Base-by-base conservation (phyloP, 2,797 vertebrate species). In the Urophycis tenuis region DNA sequence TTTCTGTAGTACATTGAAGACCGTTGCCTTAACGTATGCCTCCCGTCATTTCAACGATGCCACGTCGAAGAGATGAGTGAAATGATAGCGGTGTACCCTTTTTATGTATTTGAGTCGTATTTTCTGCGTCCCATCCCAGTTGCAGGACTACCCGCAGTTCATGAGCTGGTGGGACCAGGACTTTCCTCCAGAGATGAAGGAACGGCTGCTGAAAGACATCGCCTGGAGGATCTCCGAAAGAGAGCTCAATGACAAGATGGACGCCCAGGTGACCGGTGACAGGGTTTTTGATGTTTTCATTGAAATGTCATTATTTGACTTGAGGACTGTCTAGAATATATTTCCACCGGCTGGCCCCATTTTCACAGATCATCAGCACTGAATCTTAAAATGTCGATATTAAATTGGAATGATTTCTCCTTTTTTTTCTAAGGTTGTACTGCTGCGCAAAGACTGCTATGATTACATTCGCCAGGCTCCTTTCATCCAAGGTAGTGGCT, bases 401-500 rank as follows among this genome's bases (percentile, higher is more conserved):
- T 5, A 49, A 49, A 49, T 49, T 49, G 45, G 2, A 7, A 64
- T 70, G 22, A 53, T 53, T 77, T 19, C 82, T 19, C 77, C 71
- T n/a, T 81, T n/a, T 81, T 15, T 74, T 25, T 14, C 73, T 32
- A 71, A 92, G 91, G 64, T 73, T 39, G 10, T 87, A 9, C 34
- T 77, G 15, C 83, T 92, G 80, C 15, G 19, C 33, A 14, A 19
- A 0, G 75, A 82, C 7, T 6, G 74, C 22, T 84, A 85, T 77
- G 32, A 88, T 34, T 12, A 0, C 4, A 67, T 92, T 64, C 60
- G 10, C 45, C 76, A 9, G 0, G 87, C 88, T 71, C 72, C 86
- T 1, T 87, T 89, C 76, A 72, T 4, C 77, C 67, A 89, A 83
- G 92, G 92, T 92, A 88, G 30, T 0, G 0, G 2, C 35, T 8